These are phyloP conservation scores for Nephrotoma guestfalica DNA, from an alignment of 2,888 invertebrate genomes.

Conservation along the genomic window DNA sequence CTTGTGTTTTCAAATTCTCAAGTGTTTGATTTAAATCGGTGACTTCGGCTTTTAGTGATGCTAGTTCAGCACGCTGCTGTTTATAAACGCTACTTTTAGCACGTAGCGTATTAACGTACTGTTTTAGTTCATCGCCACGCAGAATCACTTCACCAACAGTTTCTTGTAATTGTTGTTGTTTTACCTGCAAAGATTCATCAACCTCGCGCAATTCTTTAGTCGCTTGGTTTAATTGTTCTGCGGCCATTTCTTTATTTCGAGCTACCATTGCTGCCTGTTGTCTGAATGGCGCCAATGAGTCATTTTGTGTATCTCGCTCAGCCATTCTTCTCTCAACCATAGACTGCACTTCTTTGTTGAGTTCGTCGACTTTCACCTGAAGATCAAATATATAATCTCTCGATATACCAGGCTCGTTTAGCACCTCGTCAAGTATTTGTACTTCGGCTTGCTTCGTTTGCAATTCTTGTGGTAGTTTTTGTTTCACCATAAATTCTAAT, in stretches of 20 bases:
- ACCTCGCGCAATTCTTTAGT: conserved; percentile 44
- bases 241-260: conserved; percentile 62
- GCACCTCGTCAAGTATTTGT: conserved; percentile 51
- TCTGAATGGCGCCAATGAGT: conserved; percentile 68
- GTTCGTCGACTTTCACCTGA: conserved; percentile 41
- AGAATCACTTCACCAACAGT: conserved; percentile 51
- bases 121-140: conserved; percentile 71
- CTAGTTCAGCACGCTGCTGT: conserved; percentile 59
- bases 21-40: conserved; percentile 61
- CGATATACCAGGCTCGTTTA: conserved; percentile 48
- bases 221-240: conserved; percentile 51
- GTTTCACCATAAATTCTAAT: conserved; percentile 58
- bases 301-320: conserved; percentile 45
- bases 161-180: conserved; percentile 36
- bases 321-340: conserved; percentile 56
- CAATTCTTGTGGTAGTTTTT: conserved; percentile 65
- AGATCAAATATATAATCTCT: conserved; percentile 47
- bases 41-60: conserved; percentile 58
- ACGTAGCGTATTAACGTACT: conserved; percentile 66
- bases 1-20: conserved; percentile 50
- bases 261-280: conserved; percentile 71
- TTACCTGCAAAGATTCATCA: conserved; percentile 44
- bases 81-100: conserved; percentile 71
- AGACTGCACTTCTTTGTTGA: conserved; percentile 49
- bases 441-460: conserved; percentile 46